Evolutionary conservation across 2,888 invertebrate species (phyloP).

Genomic region (Aplocera efformata): DNA sequence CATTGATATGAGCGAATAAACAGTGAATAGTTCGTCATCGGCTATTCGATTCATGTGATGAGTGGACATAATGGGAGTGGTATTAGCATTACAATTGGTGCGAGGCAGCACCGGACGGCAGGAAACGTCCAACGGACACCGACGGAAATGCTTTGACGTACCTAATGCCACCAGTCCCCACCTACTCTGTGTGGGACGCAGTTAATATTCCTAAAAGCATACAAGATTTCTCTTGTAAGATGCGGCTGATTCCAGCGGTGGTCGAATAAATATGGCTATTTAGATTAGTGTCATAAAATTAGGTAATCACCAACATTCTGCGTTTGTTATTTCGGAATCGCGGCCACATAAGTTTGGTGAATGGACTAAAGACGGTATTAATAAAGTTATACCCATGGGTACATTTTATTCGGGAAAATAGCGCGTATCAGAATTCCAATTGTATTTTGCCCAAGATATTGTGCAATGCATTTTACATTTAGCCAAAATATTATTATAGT

Average conservation of each 20-base stretch:
- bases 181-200: conserved; percentile 22
- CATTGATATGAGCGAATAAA: conserved; percentile 6
- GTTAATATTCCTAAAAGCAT: conserved; percentile 21
- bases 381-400: no score
- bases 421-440: no score
- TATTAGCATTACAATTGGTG: conserved; percentile 53
- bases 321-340: conserved; percentile 14
- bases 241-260: conserved; percentile 6
- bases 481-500: no score
- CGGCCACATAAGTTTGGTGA: not conserved
- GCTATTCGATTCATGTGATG: conserved; percentile 33
- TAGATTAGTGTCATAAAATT: conserved; percentile 10
- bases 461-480: no score
- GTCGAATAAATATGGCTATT: conserved; percentile 18
- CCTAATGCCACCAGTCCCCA: conserved; percentile 26
- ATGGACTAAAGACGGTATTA: conserved; percentile 8
- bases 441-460: no score
- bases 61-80: conserved; percentile 52
- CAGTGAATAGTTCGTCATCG: conserved; percentile 20
- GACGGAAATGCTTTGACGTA: conserved; percentile 29
- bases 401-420: no score
- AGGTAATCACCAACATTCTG: conserved; percentile 23
- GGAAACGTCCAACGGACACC: conserved; percentile 32
- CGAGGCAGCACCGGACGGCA: conserved; percentile 23
- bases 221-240: conserved; percentile 10